Conservation (phyloP, 2,113 vertebrate genomes). For the Gadus chalcogrammus region DNA sequence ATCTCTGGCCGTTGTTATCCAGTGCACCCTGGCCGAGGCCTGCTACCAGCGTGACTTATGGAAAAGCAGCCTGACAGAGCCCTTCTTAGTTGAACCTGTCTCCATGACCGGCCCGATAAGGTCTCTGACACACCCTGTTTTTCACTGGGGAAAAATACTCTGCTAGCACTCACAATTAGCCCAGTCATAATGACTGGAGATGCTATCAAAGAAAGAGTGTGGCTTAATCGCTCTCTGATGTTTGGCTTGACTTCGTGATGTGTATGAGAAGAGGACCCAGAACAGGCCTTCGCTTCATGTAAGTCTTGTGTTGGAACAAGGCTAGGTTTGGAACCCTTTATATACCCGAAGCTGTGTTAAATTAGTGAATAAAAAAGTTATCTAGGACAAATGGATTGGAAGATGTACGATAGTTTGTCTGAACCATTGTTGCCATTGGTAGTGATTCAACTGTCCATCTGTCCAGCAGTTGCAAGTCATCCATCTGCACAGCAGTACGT, state of each 20-base stretch:
- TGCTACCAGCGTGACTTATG: constrained; percentile 53
- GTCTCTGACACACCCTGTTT: constrained; percentile 60
- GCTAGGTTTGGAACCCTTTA: too few species aligned
- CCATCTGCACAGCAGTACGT: constrained; percentile 6
- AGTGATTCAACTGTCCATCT: too few species aligned
- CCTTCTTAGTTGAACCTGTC: constrained; percentile 61
- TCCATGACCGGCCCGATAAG: constrained; percentile 55
- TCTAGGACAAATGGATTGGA: too few species aligned
- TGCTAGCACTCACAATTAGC: constrained; percentile 66
- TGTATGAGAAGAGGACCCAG: constrained; percentile 26
- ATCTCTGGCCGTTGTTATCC: constrained; percentile 48
- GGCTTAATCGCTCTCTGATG: constrained; percentile 71
- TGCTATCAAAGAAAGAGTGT: constrained; percentile 64
- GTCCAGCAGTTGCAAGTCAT: background rate
- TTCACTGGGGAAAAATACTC: constrained; percentile 65
- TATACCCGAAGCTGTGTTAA: too few species aligned
- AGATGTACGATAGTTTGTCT: too few species aligned
- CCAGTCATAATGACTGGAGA: constrained; percentile 64
- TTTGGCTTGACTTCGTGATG: constrained; percentile 54
- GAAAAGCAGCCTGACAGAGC: constrained; percentile 56
- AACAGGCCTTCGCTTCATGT: constrained; percentile 34
- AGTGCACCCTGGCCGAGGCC: constrained; percentile 51
- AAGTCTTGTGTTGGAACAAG: too few species aligned
- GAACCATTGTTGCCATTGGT: too few species aligned
- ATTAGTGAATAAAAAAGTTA: too few species aligned